Conservation (phyloP, 92 coral and sea anemone species). For the Epizoanthus ramosus region DNA sequence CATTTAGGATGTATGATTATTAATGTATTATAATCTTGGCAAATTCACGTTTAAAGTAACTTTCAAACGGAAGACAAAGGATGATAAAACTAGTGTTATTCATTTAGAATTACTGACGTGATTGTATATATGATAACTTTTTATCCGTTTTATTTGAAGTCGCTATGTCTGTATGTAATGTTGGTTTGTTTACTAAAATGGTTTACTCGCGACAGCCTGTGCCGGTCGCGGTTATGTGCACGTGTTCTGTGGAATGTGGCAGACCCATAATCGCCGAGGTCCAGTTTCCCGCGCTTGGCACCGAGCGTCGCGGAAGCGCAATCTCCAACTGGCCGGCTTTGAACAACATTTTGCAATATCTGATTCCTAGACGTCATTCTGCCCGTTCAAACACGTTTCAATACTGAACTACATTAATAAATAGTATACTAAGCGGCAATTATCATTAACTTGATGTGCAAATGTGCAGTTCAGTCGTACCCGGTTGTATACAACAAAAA, state of each 20-base stretch:
- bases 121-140: background rate
- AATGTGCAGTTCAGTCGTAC: too few relatives aligned
- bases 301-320: background rate
- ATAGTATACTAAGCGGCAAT: too few relatives aligned
- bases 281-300: constrained; percentile 48
- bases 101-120: background rate
- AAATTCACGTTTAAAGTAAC: too few relatives aligned
- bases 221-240: background rate
- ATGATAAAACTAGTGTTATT: too few relatives aligned
- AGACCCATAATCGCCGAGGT: background rate
- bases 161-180: background rate
- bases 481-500: too few relatives aligned
- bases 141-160: background rate
- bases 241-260: constrained; percentile 28
- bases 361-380: too few relatives aligned
- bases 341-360: background rate
- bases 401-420: too few relatives aligned
- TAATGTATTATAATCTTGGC: too few relatives aligned
- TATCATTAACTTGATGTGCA: too few relatives aligned
- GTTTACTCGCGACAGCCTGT: constrained; percentile 27
- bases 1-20: too few relatives aligned
- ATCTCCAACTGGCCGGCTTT: background rate
- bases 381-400: too few relatives aligned
- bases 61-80: too few relatives aligned
- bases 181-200: constrained; percentile 17